Conservation (phyloP, 1,140 invertebrate genomes). For the Zeugodacus cucurbitae region DNA sequence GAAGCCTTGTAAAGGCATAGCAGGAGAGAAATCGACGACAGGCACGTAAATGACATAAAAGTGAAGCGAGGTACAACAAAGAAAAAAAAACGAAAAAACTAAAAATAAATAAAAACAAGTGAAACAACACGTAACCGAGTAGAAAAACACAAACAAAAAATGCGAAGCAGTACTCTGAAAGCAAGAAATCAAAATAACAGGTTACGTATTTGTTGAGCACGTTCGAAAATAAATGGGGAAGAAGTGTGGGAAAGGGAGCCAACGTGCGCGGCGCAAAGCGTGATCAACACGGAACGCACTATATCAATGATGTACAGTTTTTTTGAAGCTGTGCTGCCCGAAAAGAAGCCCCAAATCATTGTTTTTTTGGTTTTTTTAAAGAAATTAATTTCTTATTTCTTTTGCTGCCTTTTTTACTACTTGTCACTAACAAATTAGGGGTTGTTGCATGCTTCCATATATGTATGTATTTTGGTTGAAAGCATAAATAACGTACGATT, state of each 20-base stretch:
- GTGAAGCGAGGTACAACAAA: not conserved
- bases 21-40: constrained; percentile 7
- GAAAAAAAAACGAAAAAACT: not conserved
- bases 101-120: not conserved
- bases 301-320: not conserved
- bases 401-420: not conserved
- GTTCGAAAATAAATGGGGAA: not conserved
- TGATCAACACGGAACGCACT: not conserved
- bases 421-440: constrained; percentile 17
- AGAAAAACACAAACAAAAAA: not conserved
- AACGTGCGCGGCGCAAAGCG: not conserved
- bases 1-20: not conserved
- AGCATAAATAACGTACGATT: not conserved
- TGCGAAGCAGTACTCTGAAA: not conserved
- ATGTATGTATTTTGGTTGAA: constrained; percentile 19
- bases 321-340: not conserved
- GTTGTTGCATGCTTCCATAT: not conserved
- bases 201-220: constrained; percentile 5
- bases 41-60: constrained; percentile 35
- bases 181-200: constrained; percentile 34
- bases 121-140: not conserved
- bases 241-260: not conserved
- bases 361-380: not conserved
- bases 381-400: not conserved
- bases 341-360: not conserved